Conservation (phyloP, 1,140 invertebrate genomes). For the Lethocerus indicus region DNA sequence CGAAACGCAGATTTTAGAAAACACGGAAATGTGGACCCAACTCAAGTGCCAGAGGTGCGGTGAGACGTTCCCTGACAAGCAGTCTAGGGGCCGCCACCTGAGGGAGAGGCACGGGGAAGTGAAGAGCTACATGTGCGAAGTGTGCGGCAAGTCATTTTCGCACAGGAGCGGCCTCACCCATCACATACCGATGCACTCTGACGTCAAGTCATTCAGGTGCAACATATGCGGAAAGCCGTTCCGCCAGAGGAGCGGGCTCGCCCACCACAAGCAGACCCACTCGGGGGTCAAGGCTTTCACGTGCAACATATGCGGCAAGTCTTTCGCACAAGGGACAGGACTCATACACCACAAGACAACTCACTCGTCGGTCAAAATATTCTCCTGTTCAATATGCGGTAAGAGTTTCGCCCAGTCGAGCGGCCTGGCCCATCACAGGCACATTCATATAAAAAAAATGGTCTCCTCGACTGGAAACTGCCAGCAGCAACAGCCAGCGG, state of each 20-base stretch:
- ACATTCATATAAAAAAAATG: constrained; percentile 6
- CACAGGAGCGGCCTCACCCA: constrained; percentile 17
- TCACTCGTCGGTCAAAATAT: constrained; percentile 4
- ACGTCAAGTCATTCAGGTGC: constrained; percentile 19
- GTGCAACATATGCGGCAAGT: constrained; percentile 7
- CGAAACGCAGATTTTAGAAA: constrained; percentile 8
- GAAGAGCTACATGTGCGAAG: constrained; percentile 11
- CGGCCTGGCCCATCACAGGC: constrained; percentile 6
- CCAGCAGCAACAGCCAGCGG: too few relatives aligned
- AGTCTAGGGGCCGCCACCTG: background rate
- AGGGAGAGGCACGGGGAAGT: background rate
- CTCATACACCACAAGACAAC: constrained; percentile 6
- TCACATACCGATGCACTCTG: constrained; percentile 18
- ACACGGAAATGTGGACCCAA: constrained; percentile 1
- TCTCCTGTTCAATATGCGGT: constrained; percentile 2
- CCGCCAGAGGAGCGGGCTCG: constrained; percentile 17
- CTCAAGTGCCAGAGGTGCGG: constrained; percentile 3
- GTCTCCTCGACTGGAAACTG: too few relatives aligned
- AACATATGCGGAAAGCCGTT: constrained; percentile 20
- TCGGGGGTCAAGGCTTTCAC: constrained; percentile 3
- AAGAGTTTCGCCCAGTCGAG: constrained; percentile 6
- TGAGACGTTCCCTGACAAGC: constrained; percentile 2
- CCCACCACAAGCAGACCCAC: constrained; percentile 18
- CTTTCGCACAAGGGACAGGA: constrained; percentile 6
- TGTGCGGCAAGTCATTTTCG: constrained; percentile 19